A percentile compares a stretch with the other conserved stretches of the same genome.
Evolutionary conservation across 1,140 invertebrate species (phyloP).

Genomic region (Diorhabda carinulata): DNA sequence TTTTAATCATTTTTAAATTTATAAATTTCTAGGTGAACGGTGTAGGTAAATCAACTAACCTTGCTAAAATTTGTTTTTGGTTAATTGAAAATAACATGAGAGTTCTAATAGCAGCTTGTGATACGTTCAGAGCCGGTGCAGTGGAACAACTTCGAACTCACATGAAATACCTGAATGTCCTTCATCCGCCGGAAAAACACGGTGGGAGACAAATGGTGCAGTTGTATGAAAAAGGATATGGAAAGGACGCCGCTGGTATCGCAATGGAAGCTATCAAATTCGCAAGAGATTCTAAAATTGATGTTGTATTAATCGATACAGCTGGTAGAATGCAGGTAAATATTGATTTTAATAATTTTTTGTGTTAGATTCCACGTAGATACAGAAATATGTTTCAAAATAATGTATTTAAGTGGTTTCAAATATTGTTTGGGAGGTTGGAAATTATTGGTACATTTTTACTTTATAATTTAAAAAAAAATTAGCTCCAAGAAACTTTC

Average conservation of each 20-base stretch:
- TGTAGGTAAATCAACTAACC: constrained; percentile 98
- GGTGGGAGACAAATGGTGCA: constrained; percentile 77
- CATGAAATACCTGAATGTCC: constrained; percentile 86
- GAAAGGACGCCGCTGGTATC: constrained; percentile 97
- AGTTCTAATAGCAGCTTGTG: constrained; percentile 97
- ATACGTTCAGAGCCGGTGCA: constrained; percentile 98
- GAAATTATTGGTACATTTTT: no score
- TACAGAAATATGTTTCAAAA: no score
- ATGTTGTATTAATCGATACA: constrained; percentile 95
- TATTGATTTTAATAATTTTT: background rate
- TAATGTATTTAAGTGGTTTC: no score
- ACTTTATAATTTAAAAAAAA: no score
- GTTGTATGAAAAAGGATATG: constrained; percentile 95
- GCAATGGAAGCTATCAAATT: constrained; percentile 94
- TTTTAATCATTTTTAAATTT: background rate
- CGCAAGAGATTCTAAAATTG: constrained; percentile 74
- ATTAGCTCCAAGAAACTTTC: no score
- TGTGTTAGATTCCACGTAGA: no score
- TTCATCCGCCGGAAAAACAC: constrained; percentile 80
- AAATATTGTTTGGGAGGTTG: no score
- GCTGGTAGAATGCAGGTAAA: constrained; percentile 92
- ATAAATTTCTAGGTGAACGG: constrained; percentile 69
- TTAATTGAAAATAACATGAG: constrained; percentile 95
- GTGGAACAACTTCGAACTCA: constrained; percentile 98
- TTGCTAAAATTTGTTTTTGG: constrained; percentile 99